Conservation (phyloP, 2,888 invertebrate genomes). For the Escarpia spicata region DNA sequence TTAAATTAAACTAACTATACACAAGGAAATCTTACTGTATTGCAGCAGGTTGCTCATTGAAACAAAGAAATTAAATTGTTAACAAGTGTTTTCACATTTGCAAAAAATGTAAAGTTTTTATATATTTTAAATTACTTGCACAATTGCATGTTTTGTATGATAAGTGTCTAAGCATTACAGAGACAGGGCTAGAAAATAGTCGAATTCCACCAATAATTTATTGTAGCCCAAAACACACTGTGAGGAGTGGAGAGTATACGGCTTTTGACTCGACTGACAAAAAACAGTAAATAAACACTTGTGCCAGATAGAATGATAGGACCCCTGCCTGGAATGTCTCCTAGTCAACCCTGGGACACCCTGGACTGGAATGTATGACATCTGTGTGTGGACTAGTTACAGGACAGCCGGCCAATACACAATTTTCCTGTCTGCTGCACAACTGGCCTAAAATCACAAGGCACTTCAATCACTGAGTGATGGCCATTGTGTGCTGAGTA, state of each 20-base stretch:
- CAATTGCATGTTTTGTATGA: no score
- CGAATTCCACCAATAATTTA: no score
- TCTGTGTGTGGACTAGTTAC: not conserved
- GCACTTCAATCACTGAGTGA: not conserved
- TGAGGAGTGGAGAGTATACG: not conserved
- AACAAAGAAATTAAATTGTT: not conserved
- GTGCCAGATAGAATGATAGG: not conserved
- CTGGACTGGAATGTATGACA: not conserved
- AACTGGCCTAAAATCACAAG: not conserved
- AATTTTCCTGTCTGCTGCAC: not conserved
- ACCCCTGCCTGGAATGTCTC: not conserved
- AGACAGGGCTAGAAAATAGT: no score
- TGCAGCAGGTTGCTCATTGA: not conserved
- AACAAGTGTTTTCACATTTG: no score
- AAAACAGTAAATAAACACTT: not conserved
- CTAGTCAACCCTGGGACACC: not conserved
- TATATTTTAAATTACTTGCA: no score
- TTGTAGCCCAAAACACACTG: not conserved
- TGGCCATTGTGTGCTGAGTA: not conserved
- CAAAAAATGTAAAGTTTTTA: no score
- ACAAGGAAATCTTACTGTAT: not conserved
- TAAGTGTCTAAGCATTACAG: no score
- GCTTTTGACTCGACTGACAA: not conserved
- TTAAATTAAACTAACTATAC: not conserved
- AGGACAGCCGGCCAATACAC: not conserved